phyloP scores from a whole-genome alignment of 2,888 invertebrate species.

The Lycaena phlaeas region DNA sequence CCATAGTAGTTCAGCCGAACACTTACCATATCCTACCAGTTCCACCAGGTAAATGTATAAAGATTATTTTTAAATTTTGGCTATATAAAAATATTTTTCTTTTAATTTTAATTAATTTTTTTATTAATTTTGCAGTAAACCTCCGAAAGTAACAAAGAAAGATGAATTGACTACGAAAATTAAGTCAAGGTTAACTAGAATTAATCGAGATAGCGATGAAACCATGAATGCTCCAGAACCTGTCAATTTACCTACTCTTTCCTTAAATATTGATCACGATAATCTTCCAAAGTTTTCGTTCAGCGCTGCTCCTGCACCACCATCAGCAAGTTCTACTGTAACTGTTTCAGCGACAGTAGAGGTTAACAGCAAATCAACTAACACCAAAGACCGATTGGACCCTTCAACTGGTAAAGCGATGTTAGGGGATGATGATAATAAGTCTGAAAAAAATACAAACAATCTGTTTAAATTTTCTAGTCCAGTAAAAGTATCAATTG shows the following conservation, averaged over 20 bases:
- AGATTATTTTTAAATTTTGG: not conserved
- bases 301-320: conserved; percentile 13
- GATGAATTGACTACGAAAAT: conserved; percentile 39
- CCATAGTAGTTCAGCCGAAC: conserved; percentile 55
- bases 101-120: conserved; percentile 3
- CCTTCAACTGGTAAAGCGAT: not conserved
- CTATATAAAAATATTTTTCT: not conserved
- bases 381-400: not conserved
- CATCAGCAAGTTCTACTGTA: conserved; percentile 3
- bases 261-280: conserved; percentile 40
- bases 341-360: conserved; percentile 9
- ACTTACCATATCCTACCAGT: conserved; percentile 29
- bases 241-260: conserved; percentile 36
- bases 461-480: conserved; percentile 36
- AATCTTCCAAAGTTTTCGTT: conserved; percentile 47
- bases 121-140: conserved; percentile 28
- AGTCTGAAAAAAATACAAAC: conserved; percentile 18
- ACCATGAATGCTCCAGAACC: conserved; percentile 25
- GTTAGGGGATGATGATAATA: conserved; percentile 15
- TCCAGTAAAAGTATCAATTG: conserved; percentile 34
- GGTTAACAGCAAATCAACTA: not conserved
- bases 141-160: conserved; percentile 18
- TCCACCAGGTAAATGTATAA: conserved; percentile 6
- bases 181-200: conserved; percentile 35
- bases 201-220: conserved; percentile 24